Base-by-base conservation (phyloP, 2,888 invertebrate genomes). In the Pimpla rufipes region DNA sequence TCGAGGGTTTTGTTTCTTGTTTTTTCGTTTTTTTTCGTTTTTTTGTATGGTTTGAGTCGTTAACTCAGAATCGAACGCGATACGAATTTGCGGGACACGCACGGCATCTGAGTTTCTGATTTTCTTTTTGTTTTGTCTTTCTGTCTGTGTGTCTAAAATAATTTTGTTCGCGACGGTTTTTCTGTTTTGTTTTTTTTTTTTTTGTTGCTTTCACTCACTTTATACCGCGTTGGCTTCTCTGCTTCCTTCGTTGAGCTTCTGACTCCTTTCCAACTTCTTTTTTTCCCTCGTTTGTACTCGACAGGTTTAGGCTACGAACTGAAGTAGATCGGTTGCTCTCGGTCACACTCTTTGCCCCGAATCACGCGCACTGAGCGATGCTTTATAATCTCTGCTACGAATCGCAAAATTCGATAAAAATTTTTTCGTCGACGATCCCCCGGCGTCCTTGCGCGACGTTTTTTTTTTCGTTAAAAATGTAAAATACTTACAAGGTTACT, bases 271-370 rank as follows among this genome's bases (percentile, higher is more conserved):
- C 79, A 16, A 13, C 83, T n/a, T 59, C 50, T 83, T 64, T 75
- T 76, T 35, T 82, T 76, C 59, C 68, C 79, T 42, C 77, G 85
- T 90, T 92, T 93, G 93, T 93, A 93, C 93, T 93, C 91, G 91
- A 92, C 93, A 93, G 93, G 93, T 93, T 93, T 93, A 93, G 93
- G 93, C 93, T 93, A 92, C 92, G 90, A 92, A 92, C 90, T 93
- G 92, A 92, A 93, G 92, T 93, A 92, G 91, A 92, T 92, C 90
- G 90, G 92, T 92, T 92, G 86, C 89, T 89, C 87, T 62, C 62
- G 62, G 37, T 62, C 85, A 85, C 82, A 29, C 29, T 86, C 74
- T 75, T 82, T 80, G 64, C 79, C 84, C 77, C 78, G 79, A 79
- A 84, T 84, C 83, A 84, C 83, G 68, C 83, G 68, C 77, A 78